These are phyloP conservation scores for Falco naumanni DNA, from an alignment of 2,797 vertebrate species.

Conservation along the genomic window DNA sequence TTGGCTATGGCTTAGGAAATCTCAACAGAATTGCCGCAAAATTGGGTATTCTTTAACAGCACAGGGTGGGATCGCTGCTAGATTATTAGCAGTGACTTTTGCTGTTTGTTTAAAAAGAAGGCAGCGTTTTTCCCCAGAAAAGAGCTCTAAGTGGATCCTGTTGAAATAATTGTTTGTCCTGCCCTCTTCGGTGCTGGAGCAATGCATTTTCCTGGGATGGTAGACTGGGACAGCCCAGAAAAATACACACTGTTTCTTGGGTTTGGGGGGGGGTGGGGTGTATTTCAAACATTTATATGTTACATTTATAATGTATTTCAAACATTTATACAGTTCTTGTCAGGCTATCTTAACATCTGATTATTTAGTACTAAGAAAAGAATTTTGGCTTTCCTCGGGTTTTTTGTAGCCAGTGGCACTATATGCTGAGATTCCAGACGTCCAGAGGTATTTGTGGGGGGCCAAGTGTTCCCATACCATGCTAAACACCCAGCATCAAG, in stretches of 20 bases:
- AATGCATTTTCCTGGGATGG: fast-evolving
- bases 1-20: background rate
- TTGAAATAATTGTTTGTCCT: background rate
- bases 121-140: background rate
- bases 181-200: fast-evolving
- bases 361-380: background rate
- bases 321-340: background rate
- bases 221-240: background rate
- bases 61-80: background rate
- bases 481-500: background rate
- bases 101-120: background rate
- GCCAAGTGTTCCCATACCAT: fast-evolving
- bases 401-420: fast-evolving
- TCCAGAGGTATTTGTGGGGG: background rate
- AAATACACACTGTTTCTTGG: background rate
- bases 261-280: too few species aligned
- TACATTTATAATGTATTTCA: background rate
- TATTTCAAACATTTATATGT: too few species aligned
- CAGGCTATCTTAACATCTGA: background rate
- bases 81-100: background rate
- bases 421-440: background rate
- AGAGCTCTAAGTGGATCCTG: background rate
- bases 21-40: background rate
- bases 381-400: background rate
- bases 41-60: background rate